These are phyloP conservation scores for Dioctria rufipes DNA, from an alignment of 2,888 invertebrate genomes.

Conservation along the genomic window DNA sequence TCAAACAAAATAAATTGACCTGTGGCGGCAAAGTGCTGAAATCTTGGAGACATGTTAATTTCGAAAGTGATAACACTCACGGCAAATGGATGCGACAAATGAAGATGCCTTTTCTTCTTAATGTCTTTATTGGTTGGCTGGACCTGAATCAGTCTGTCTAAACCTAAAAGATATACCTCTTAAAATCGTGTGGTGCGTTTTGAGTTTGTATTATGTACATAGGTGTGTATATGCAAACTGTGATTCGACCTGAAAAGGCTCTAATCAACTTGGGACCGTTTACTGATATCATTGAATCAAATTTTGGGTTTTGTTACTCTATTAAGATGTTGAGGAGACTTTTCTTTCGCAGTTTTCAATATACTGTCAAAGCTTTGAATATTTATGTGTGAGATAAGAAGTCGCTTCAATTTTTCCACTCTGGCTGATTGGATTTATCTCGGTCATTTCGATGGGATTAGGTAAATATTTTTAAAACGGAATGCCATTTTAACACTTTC, in stretches of 20 bases:
- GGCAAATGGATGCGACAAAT: conserved; percentile 48
- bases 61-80: conserved; percentile 26
- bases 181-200: neutral
- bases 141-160: neutral
- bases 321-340: neutral
- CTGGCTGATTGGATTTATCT: conserved; percentile 13
- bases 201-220: no score
- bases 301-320: conserved; percentile 29
- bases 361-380: conserved; percentile 10
- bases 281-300: conserved; percentile 38
- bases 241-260: conserved; percentile 16
- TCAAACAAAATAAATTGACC: conserved; percentile 39
- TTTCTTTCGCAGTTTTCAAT: neutral
- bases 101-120: conserved; percentile 39
- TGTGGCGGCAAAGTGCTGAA: conserved; percentile 33
- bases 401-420: neutral
- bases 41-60: conserved; percentile 51
- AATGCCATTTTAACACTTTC: conserved; percentile 15
- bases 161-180: conserved; percentile 1
- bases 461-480: conserved; percentile 31
- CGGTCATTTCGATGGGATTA: conserved; percentile 20
- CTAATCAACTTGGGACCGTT: conserved; percentile 28
- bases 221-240: neutral
- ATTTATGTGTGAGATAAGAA: conserved; percentile 25
- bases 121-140: conserved; percentile 34